Percentiles rank a stretch among this genome's conserved stretches.
phyloP scores from a whole-genome alignment of 2,113 vertebrate genomes.

The Archocentrus centrarchus region DNA sequence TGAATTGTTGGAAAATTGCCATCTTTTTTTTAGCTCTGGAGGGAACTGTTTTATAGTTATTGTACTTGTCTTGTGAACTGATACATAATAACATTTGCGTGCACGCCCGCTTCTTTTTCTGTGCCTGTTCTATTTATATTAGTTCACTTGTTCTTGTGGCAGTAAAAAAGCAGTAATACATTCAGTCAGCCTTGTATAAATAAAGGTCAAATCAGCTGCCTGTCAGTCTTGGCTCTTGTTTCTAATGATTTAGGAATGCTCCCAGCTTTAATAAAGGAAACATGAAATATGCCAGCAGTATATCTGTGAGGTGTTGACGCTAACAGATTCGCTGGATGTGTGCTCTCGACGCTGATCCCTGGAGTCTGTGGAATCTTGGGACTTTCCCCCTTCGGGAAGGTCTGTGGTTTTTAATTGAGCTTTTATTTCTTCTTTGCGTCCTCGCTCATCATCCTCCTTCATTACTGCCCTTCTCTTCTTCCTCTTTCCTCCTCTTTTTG shows the following conservation, averaged over 20 bases:
- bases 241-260: not conserved
- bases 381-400: constrained; percentile 50
- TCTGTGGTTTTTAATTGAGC: constrained; percentile 59
- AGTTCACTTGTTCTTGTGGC: not conserved
- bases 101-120: not conserved
- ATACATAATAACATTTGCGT: not conserved
- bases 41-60: not conserved
- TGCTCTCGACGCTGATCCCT: constrained; percentile 42
- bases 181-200: not conserved
- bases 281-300: constrained; percentile 15
- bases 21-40: not conserved
- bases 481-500: not conserved
- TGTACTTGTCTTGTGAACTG: not conserved
- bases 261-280: constrained; percentile 19
- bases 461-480: not conserved
- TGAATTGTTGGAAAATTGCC: not conserved
- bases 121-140: not conserved
- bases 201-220: constrained; percentile 14
- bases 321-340: constrained; percentile 19
- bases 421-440: constrained; percentile 27
- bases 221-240: constrained; percentile 13
- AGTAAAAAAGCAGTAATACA: not conserved
- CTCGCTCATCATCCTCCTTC: constrained; percentile 5
- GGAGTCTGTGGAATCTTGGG: constrained; percentile 55
- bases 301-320: constrained; percentile 31